Evolutionary conservation across 2,113 vertebrate species (phyloP).

Genomic region (Xiphorhynchus elegans): DNA sequence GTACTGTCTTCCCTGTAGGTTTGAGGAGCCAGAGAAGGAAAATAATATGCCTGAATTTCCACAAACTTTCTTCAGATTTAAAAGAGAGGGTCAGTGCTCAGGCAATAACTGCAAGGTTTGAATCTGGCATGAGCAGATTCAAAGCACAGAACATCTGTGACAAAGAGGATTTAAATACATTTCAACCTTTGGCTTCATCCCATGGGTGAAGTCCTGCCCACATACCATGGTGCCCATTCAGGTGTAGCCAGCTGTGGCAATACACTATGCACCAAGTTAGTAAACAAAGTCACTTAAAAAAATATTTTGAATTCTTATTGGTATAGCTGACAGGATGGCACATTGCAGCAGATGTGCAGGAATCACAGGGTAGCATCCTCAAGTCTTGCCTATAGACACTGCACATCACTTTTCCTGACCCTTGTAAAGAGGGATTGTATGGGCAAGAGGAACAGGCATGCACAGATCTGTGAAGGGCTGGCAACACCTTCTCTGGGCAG

Average conservation of each 20-base stretch:
- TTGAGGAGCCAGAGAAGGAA: neutral
- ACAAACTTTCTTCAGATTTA: neutral
- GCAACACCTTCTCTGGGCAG: neutral
- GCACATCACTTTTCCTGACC: neutral
- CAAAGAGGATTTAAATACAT: neutral
- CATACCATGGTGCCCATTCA: accelerated
- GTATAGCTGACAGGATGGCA: neutral
- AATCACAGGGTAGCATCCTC: neutral
- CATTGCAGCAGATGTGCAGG: neutral
- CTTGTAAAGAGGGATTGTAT: accelerated
- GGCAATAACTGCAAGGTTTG: neutral
- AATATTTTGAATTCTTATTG: neutral
- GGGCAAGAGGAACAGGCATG: accelerated
- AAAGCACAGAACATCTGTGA: neutral
- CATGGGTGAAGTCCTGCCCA: neutral
- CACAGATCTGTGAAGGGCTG: neutral
- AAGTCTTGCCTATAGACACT: neutral
- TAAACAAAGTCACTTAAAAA: neutral
- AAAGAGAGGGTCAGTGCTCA: neutral
- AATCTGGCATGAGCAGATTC: neutral
- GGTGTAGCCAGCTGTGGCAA: neutral
- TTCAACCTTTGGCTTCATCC: neutral
- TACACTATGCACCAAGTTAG: neutral
- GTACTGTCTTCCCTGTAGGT: neutral
- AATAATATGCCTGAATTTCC: neutral